phyloP scores from a whole-genome alignment of 2,888 invertebrate species.

The Microplitis deprimator region DNA sequence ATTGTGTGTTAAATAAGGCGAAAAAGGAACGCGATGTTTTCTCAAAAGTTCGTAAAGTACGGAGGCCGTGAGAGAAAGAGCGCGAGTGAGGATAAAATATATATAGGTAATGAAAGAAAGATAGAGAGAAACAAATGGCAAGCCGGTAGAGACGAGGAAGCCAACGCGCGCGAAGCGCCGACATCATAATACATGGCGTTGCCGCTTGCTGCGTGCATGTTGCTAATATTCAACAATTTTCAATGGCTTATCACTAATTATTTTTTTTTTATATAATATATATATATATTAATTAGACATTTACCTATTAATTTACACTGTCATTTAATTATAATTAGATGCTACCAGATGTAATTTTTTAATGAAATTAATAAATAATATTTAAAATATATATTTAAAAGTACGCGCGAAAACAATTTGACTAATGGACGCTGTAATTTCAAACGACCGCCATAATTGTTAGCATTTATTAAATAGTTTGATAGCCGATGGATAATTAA shows the following conservation, averaged over 20 bases:
- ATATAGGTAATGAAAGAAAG: conserved; percentile 5
- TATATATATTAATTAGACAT: too few relatives aligned
- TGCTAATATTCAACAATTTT: neutral
- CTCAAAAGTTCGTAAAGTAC: conserved; percentile 63
- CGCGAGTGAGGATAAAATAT: neutral
- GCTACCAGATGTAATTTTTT: too few relatives aligned
- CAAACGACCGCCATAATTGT: neutral
- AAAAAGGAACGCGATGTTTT: conserved; percentile 61
- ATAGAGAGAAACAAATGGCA: conserved; percentile 38
- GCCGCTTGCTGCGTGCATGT: conserved; percentile 54
- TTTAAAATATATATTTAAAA: too few relatives aligned
- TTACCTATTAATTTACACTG: too few relatives aligned
- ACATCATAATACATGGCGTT: conserved; percentile 59
- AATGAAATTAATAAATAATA: too few relatives aligned
- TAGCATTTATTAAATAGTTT: neutral
- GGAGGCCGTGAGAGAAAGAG: conserved; percentile 32
- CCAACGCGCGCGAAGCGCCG: conserved; percentile 51
- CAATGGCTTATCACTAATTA: conserved; percentile 35
- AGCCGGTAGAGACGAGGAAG: conserved; percentile 25
- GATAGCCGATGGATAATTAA: neutral
- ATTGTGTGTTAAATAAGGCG: conserved; percentile 40
- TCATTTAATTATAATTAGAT: too few relatives aligned
- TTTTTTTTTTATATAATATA: neutral
- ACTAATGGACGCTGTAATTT: conserved; percentile 26
- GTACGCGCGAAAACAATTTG: conserved; percentile 27